Percentiles rank a stretch among this genome's conserved stretches.
Conservation (phyloP, 1,140 invertebrate species). For the Lethrus apterus region DNA sequence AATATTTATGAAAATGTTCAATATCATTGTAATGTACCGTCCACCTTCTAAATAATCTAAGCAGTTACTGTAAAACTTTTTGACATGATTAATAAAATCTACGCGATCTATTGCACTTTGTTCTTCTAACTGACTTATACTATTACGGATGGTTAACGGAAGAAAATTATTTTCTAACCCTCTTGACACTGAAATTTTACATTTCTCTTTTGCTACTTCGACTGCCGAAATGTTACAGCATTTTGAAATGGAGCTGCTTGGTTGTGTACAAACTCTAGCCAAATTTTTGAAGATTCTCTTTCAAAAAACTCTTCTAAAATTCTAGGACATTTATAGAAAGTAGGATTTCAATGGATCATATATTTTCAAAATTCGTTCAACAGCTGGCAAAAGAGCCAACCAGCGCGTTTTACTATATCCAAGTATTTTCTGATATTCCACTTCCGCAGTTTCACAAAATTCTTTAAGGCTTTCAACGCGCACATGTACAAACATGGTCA, state of each 20-base stretch:
- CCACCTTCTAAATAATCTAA: slow-evolving; percentile 14
- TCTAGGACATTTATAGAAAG: slow-evolving; percentile 31
- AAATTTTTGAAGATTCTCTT: slow-evolving; percentile 10
- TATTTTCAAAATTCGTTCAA: slow-evolving; percentile 29
- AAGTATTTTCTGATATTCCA: slow-evolving; percentile 18
- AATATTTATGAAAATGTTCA: slow-evolving; percentile 11
- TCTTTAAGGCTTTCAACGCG: slow-evolving; percentile 32
- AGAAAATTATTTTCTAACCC: slow-evolving; percentile 15
- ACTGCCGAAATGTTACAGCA: slow-evolving; percentile 14
- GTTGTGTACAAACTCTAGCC: slow-evolving; percentile 7
- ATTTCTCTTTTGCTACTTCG: not conserved
- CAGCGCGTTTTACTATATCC: slow-evolving; percentile 21
- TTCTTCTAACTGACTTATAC: slow-evolving; percentile 10
- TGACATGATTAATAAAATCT: slow-evolving; percentile 16
- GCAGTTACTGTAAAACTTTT: slow-evolving; percentile 17
- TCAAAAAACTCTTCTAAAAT: slow-evolving; percentile 12
- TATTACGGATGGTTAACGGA: slow-evolving; percentile 11
- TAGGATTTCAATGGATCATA: slow-evolving; percentile 28
- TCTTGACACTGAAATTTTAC: slow-evolving; percentile 10
- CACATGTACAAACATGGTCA: no score
- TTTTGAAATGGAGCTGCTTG: slow-evolving; percentile 11
- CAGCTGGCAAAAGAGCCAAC: slow-evolving; percentile 24
- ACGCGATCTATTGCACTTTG: slow-evolving; percentile 14
- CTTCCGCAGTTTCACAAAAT: slow-evolving; percentile 32
- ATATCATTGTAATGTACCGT: slow-evolving; percentile 17